Evolutionary conservation across 2,113 vertebrate genomes (phyloP), one percentile per base, ranked within the genome.

Genomic region (Oreochromis tanganicae): DNA sequence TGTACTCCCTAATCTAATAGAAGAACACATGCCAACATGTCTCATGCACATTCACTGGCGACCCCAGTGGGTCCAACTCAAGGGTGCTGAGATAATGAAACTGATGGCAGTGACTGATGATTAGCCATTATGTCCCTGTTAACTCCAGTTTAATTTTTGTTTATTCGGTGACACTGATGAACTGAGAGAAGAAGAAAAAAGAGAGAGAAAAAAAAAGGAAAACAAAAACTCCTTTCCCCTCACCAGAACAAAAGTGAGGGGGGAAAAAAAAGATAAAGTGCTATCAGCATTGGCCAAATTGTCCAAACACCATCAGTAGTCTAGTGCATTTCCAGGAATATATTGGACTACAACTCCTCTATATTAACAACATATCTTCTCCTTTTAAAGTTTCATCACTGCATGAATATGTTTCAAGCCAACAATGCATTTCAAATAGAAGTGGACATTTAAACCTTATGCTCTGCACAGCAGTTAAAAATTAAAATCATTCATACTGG

Each of bases 361-460:
- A 75, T 32, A 29, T 50, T 75, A 75, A 48, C 68, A 73, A 17
- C 19, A 17, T 73, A 11, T 46, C 21, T 19, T 46, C 21, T 50
- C 63, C 56, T 82, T 75, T 50, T 63, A 27, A 61, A 57, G 55
- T 63, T 46, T 6, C n/a, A 24, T 4, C 4, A 68, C 46, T 16
- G 24, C 19, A 85, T 61, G 68, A 36, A 88, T 82, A 78, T 63
- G 38, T 41, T 73, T 52, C 3, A 3, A 50, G 16, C 9, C 16
- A 32, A 75, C 4, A 48, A 50, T 50, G 71, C 71, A 50, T 50
- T 75, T 75, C 24, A 75, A 75, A 75, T 80, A 80, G n/a, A 84
- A 85, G 14, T 55, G 61, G 63, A 75, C 54, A 81, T 89, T 85
- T n/a, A 80, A 29, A 54, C 50, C 79, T 54, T 50, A 10, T 32